Evolutionary conservation across 1,140 invertebrate species (phyloP), one percentile per base, ranked within the genome.

Genomic region (Bombus consobrinus): DNA sequence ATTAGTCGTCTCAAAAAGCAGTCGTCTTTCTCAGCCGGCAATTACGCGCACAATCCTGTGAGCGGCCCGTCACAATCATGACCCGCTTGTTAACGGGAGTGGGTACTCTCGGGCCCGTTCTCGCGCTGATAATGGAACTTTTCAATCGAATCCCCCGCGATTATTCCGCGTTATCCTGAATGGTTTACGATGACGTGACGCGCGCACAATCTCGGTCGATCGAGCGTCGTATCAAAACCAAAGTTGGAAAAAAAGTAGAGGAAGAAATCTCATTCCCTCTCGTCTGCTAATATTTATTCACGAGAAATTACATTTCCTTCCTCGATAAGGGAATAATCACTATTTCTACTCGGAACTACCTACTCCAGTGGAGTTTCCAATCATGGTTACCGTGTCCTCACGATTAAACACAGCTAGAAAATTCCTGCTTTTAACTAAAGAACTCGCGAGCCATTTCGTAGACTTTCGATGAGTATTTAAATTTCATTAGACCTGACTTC

Each of bases 111-210:
- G 39, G 34, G 12, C 41, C 43, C 68, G 74, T 78, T 82, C 74
- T 72, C 62, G 59, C 66, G 62, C 43, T 75, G 88, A 87, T 89
- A 87, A 90, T 85, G 68, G 77, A 73, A 87, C 74, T 89, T 85
- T 85, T 87, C 89, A 57, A 84, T 89, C 25, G 43, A 87, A 89
- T 74, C 43, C 32, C 71, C 69, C 75, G 47, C 75, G 81, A 84
- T 90, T 83, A 87, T 85, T 87, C 80, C 68, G 62, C 76, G 78
- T 81, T 87, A 74, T 79, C 47, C 74, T 69, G 69, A 28, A 3
- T 25, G 10, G 22, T 22, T 62, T 62, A 9, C 39, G 25, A 32
- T 37, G 73, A 6, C 47, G 47, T 3, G 22, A 32, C 28, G 64
- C 13, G n/a, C 62, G 13, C 15, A n/a, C 82, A 59, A 77, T 78